These are phyloP conservation scores for Pantherophis guttatus DNA, from an alignment of 2,113 vertebrate species.

Conservation along the genomic window DNA sequence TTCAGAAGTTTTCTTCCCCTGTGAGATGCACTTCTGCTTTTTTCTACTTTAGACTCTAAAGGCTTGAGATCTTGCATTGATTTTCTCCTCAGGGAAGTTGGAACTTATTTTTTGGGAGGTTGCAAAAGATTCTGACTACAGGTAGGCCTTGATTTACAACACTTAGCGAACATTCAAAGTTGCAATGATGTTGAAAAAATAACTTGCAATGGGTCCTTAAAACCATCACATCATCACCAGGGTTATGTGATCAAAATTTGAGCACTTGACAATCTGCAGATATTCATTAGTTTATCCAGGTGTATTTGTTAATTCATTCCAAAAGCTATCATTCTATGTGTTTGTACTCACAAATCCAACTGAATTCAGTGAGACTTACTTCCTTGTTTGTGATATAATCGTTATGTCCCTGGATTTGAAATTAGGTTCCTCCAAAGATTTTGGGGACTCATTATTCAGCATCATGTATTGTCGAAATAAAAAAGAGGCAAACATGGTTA, in stretches of 20 bases:
- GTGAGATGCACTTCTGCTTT: not conserved
- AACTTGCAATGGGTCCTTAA: not conserved
- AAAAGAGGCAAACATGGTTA: not conserved
- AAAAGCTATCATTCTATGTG: not conserved
- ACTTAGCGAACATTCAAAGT: not conserved
- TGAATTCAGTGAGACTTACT: not conserved
- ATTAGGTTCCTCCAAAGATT: not conserved
- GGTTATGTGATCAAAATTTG: not conserved
- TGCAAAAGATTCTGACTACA: not conserved
- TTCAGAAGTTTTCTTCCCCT: not conserved
- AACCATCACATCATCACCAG: not conserved
- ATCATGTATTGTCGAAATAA: not conserved
- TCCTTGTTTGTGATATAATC: not conserved
- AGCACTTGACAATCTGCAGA: not conserved
- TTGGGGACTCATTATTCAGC: not conserved
- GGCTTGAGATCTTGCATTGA: not conserved
- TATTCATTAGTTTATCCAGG: not conserved
- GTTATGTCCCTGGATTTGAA: not conserved
- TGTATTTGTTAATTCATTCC: not conserved
- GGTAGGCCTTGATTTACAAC: not conserved
- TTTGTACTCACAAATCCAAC: not conserved
- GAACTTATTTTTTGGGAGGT: not conserved
- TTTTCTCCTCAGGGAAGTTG: not conserved
- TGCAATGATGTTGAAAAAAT: not conserved
- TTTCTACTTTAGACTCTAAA: not conserved